These are phyloP conservation scores for Troides helena DNA, from an alignment of 2,888 invertebrate genomes.

Conservation along the genomic window DNA sequence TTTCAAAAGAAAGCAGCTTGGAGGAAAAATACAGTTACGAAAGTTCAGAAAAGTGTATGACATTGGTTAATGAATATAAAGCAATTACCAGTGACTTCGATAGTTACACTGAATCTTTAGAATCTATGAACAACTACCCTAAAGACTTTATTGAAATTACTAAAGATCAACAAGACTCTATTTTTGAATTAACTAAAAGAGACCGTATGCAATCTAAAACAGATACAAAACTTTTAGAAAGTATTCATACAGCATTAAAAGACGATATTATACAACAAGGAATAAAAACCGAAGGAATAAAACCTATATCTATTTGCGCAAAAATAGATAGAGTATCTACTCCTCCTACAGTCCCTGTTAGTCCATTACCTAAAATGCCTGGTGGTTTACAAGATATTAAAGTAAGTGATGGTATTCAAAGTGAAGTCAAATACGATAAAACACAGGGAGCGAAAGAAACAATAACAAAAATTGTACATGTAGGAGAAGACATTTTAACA, in stretches of 20 bases:
- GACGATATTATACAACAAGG: constrained; percentile 68
- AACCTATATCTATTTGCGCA: constrained; percentile 45
- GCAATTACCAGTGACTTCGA: constrained; percentile 31
- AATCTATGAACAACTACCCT: constrained; percentile 41
- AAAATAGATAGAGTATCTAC: constrained; percentile 74
- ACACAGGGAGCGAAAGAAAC: constrained; percentile 70
- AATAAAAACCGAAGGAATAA: constrained; percentile 63
- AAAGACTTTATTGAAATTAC: constrained; percentile 31
- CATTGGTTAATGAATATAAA: constrained; percentile 28
- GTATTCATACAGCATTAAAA: constrained; percentile 65
- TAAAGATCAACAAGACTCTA: constrained; percentile 30
- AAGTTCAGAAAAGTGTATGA: constrained; percentile 56
- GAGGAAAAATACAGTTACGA: constrained; percentile 73
- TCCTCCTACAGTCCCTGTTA: constrained; percentile 85
- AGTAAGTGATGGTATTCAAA: constrained; percentile 64
- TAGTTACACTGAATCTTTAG: constrained; percentile 39
- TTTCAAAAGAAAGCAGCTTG: constrained; percentile 66
- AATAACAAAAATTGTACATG: constrained; percentile 74
- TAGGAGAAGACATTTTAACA: constrained; percentile 74
- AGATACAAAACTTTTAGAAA: constrained; percentile 51
- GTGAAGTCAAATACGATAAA: constrained; percentile 66
- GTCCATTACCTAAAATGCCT: constrained; percentile 77
- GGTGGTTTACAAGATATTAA: constrained; percentile 64
- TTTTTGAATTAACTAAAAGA: constrained; percentile 19
- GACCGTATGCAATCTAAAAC: not conserved